Percentiles rank a stretch among this genome's conserved stretches.
These are phyloP conservation scores for Zoanthus sansibaricus DNA, from an alignment of 92 coral and sea anemone genomes.

Conservation along the genomic window DNA sequence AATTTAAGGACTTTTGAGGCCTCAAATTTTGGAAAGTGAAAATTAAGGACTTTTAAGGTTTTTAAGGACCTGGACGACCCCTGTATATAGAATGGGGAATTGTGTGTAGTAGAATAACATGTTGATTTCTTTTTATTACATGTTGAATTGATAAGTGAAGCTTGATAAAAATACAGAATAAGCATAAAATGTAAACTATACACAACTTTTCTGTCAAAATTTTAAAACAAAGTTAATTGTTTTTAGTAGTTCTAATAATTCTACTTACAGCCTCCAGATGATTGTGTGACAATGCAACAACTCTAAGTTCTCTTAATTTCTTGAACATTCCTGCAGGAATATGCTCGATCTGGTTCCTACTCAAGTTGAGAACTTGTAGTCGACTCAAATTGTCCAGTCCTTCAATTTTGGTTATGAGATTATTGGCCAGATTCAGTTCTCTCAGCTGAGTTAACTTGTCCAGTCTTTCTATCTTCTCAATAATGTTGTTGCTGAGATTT, in stretches of 20 bases:
- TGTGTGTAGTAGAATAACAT: background rate
- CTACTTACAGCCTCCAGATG: conserved; percentile 83
- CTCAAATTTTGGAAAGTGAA: too few species aligned
- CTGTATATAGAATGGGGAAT: too few species aligned
- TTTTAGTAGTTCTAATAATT: too few species aligned
- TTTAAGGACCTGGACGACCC: too few species aligned
- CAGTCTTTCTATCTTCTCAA: conserved; percentile 92
- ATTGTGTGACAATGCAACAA: conserved; percentile 82
- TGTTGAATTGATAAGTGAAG: background rate
- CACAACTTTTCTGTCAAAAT: background rate
- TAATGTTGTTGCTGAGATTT: conserved; percentile 87
- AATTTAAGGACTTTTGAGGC: too few species aligned
- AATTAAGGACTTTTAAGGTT: too few species aligned
- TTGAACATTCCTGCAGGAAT: conserved; percentile 82
- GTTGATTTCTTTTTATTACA: background rate
- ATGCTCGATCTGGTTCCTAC: conserved; percentile 81
- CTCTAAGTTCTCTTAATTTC: conserved; percentile 81
- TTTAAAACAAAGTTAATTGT: background rate
- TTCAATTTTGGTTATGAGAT: conserved; percentile 84
- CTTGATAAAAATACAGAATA: background rate
- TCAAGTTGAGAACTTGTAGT: conserved; percentile 84
- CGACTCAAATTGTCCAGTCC: conserved; percentile 78
- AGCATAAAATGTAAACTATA: background rate
- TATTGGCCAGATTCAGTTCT: conserved; percentile 90
- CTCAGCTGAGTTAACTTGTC: conserved; percentile 81